A percentile compares a stretch with the other conserved stretches of the same genome.
These are phyloP conservation scores for Astyanax mexicanus DNA, from an alignment of 2,797 vertebrate species.

Conservation along the genomic window DNA sequence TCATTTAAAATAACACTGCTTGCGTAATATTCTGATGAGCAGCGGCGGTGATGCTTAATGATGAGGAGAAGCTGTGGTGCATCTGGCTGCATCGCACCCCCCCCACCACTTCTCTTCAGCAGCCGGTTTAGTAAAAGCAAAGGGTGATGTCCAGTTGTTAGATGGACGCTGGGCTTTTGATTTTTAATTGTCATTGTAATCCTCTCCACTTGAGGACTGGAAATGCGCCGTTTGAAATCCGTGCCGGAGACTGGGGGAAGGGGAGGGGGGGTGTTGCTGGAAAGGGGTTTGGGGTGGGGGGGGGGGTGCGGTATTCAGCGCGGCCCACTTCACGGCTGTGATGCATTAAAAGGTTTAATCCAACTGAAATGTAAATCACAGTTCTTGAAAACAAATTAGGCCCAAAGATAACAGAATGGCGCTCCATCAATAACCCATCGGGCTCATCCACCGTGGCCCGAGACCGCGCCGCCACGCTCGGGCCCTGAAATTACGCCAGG, in stretches of 20 bases:
- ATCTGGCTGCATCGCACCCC: constrained; percentile 70
- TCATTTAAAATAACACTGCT: constrained; percentile 82
- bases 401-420: constrained; percentile 85
- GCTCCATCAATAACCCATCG: constrained; percentile 80
- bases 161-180: constrained; percentile 84
- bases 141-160: constrained; percentile 80
- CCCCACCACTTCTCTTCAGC: constrained; percentile 47
- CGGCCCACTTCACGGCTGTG: constrained; percentile 81
- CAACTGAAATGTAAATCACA: constrained; percentile 96
- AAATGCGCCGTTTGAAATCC: constrained; percentile 86
- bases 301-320: constrained; percentile 67
- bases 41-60: constrained; percentile 70
- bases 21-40: constrained; percentile 78
- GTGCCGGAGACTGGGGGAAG: constrained; percentile 46
- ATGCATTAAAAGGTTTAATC: constrained; percentile 92
- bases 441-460: constrained; percentile 64
- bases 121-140: constrained; percentile 76
- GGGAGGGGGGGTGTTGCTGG: constrained; percentile 3
- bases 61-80: constrained; percentile 72
- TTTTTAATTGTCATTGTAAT: constrained; percentile 95
- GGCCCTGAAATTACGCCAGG: constrained; percentile 81
- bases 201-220: constrained; percentile 86
- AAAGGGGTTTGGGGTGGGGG: not conserved
- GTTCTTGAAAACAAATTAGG: constrained; percentile 93
- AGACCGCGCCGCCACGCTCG: constrained; percentile 72